A percentile compares a stretch with the other conserved stretches of the same genome.
Evolutionary conservation across 2,888 invertebrate species (phyloP).

Genomic region (Nomada goodeniana): DNA sequence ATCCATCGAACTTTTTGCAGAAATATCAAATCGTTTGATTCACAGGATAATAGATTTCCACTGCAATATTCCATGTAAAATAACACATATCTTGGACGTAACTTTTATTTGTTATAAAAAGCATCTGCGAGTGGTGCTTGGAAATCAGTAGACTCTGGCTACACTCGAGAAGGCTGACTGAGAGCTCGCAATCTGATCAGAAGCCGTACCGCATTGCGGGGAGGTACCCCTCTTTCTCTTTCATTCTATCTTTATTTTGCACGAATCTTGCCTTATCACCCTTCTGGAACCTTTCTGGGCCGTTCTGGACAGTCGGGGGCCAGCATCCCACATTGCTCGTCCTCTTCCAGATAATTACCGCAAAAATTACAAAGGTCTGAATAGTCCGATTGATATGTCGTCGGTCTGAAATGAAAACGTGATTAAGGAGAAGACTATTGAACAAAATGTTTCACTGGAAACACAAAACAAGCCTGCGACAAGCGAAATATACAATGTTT

Average conservation of each 20-base stretch:
- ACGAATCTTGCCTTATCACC: slow-evolving; percentile 39
- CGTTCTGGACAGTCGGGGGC: slow-evolving; percentile 36
- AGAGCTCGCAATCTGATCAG: slow-evolving; percentile 69
- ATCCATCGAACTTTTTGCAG: too few species aligned
- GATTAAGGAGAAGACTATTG: slow-evolving; percentile 21
- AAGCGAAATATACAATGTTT: too few species aligned
- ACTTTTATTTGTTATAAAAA: background rate
- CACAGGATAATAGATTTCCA: too few species aligned
- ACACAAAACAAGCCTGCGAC: too few species aligned
- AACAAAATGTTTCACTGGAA: background rate
- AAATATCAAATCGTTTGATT: too few species aligned
- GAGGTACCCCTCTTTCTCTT: slow-evolving; percentile 32
- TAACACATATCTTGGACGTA: background rate
- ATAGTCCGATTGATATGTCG: slow-evolving; percentile 45
- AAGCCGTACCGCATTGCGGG: slow-evolving; percentile 72
- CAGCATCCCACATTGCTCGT: slow-evolving; percentile 59
- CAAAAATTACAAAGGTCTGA: slow-evolving; percentile 37
- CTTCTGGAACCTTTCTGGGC: background rate
- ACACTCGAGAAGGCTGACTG: slow-evolving; percentile 64
- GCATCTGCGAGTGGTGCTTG: slow-evolving; percentile 35
- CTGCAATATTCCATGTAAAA: background rate
- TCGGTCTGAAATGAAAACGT: slow-evolving; percentile 34
- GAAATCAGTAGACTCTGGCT: slow-evolving; percentile 53
- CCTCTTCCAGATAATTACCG: slow-evolving; percentile 62
- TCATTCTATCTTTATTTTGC: background rate